Percentiles rank a stretch among this genome's conserved stretches.
Evolutionary conservation across 2,888 invertebrate genomes (phyloP).

Genomic region (Pseudanteris insignis): DNA sequence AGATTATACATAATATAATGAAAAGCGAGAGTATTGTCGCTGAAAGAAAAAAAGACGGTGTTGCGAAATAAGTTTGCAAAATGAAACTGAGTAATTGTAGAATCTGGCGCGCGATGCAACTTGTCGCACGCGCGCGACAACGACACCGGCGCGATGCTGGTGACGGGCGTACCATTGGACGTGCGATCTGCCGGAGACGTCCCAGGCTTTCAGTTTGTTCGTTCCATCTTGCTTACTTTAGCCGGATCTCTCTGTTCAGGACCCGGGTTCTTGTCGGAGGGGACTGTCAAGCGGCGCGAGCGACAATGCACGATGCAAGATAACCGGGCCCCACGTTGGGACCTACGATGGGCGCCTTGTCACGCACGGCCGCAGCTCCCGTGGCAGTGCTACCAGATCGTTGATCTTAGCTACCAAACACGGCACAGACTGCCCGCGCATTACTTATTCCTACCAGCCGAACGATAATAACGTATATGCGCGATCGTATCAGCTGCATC

Average conservation of each 20-base stretch:
- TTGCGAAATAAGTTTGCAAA: conserved; percentile 61
- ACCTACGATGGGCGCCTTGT: conserved; percentile 3
- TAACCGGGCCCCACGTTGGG: conserved; percentile 50
- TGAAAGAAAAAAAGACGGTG: no score
- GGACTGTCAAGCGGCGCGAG: conserved; percentile 63
- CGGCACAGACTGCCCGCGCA: conserved; percentile 16
- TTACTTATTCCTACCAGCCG: conserved; percentile 32
- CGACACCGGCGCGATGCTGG: conserved; percentile 26
- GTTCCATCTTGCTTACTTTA: conserved; percentile 16
- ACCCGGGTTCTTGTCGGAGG: conserved; percentile 10
- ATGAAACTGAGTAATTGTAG: conserved; percentile 62
- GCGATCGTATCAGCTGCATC: conserved; percentile 39
- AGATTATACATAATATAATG: no score
- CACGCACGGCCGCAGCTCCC: conserved; percentile 22
- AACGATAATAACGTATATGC: conserved; percentile 43
- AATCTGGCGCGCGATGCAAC: conserved; percentile 60
- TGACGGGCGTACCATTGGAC: conserved; percentile 54
- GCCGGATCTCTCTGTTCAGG: conserved; percentile 21
- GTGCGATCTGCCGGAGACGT: conserved; percentile 45
- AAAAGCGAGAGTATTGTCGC: no score
- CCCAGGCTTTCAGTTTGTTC: conserved; percentile 25
- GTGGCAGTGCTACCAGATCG: conserved; percentile 47
- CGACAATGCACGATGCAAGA: conserved; percentile 65
- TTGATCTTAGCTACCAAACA: conserved; percentile 46
- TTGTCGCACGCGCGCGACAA: conserved; percentile 54